phyloP scores from a whole-genome alignment of 2,888 invertebrate species.

The Tipula helvola region DNA sequence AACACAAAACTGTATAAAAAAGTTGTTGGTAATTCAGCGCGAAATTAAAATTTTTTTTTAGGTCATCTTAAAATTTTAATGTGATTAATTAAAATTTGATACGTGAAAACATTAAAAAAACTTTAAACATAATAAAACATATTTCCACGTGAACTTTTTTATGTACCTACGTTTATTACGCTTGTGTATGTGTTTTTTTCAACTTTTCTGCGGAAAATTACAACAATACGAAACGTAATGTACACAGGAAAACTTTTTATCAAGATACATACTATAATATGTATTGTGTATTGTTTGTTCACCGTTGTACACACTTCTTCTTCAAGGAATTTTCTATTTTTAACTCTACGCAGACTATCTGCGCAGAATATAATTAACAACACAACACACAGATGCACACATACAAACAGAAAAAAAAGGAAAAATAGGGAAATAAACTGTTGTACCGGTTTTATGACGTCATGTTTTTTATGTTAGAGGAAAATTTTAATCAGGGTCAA shows the following conservation, averaged over 20 bases:
- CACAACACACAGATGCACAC: neutral
- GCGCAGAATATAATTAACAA: neutral
- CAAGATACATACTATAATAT: neutral
- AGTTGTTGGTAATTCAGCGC: neutral
- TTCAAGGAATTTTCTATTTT: neutral
- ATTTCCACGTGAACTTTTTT: neutral
- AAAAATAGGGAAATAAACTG: neutral
- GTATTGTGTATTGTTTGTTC: neutral
- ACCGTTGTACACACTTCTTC: neutral
- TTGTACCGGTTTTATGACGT: neutral
- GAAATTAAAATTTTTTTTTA: neutral
- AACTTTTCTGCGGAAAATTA: neutral
- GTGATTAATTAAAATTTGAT: neutral
- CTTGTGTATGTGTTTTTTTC: neutral
- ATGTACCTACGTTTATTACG: neutral
- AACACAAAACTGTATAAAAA: neutral
- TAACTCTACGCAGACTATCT: constrained; percentile 4
- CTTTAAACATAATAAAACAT: neutral
- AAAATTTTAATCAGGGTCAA: neutral
- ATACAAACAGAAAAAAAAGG: neutral
- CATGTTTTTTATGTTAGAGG: neutral
- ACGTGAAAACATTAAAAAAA: neutral
- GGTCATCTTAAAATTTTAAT: neutral
- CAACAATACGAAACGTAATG: neutral
- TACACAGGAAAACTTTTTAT: neutral